Conservation (phyloP, 2,797 vertebrate genomes). For the Molothrus aeneus region DNA sequence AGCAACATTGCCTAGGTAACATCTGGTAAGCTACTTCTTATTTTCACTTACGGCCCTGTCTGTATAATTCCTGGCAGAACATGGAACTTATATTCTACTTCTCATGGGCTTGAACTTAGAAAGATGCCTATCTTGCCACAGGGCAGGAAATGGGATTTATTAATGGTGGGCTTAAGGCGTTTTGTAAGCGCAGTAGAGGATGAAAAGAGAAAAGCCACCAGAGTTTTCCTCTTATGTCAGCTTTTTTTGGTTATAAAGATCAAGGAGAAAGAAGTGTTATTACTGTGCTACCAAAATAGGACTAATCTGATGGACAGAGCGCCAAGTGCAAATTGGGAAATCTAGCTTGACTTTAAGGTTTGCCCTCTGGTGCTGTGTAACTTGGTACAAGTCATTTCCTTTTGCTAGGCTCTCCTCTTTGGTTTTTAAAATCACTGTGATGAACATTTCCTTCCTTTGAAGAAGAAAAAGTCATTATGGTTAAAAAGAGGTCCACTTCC, state of each 20-base stretch:
- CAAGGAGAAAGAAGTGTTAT: constrained; percentile 17
- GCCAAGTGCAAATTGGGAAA: neutral
- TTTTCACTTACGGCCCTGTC: neutral
- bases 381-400: neutral
- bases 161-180: constrained; percentile 2
- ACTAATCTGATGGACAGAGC: neutral
- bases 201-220: constrained; percentile 9
- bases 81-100: neutral
- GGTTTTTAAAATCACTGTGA: neutral
- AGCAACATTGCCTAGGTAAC: neutral
- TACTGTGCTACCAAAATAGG: neutral
- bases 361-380: neutral
- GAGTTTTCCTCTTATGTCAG: neutral
- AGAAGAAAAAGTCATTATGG: neutral
- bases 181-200: neutral
- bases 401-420: neutral
- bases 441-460: neutral
- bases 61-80: neutral
- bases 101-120: neutral
- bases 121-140: neutral
- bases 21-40: neutral
- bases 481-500: neutral
- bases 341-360: neutral
- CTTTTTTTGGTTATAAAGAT: neutral
- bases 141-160: constrained; percentile 39